These are phyloP conservation scores for Alcedo quadribrachys DNA, from an alignment of 2,797 vertebrate genomes.

Conservation along the genomic window DNA sequence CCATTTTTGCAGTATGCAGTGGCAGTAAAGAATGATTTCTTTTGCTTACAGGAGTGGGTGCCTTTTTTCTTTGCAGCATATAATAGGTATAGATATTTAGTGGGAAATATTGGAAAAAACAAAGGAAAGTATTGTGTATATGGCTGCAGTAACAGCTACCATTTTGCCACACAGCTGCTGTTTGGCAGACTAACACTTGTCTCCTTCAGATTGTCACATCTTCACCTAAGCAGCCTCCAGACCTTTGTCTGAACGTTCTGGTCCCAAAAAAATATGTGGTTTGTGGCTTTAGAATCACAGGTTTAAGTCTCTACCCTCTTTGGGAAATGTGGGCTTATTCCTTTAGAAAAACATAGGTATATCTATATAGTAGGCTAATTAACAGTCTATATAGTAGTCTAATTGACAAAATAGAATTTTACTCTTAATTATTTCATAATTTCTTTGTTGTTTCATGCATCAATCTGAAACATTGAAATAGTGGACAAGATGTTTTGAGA, in stretches of 20 bases:
- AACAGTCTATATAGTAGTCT: not conserved
- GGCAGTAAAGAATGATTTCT: not conserved
- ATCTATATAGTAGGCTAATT: not conserved
- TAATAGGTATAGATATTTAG: not conserved
- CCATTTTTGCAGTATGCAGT: not conserved
- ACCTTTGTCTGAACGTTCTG: not conserved
- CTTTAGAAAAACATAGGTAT: not conserved
- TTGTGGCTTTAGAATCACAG: not conserved
- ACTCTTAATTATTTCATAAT: not conserved
- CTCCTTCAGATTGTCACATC: not conserved
- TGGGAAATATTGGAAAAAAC: not conserved
- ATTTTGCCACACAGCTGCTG: fast-evolving
- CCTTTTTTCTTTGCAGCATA: not conserved
- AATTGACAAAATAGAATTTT: not conserved
- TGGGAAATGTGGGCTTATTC: not conserved
- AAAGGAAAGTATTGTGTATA: not conserved
- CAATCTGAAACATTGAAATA: not conserved
- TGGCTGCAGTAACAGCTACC: not conserved
- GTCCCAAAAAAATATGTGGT: not conserved
- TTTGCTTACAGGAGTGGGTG: not conserved
- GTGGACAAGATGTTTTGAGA: not conserved
- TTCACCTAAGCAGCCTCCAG: not conserved
- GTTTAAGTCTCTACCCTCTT: not conserved
- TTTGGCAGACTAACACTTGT: not conserved
- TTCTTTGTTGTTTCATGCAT: not conserved